Base-by-base conservation (phyloP, 1,140 invertebrate species). In the Lepidurus arcticus region DNA sequence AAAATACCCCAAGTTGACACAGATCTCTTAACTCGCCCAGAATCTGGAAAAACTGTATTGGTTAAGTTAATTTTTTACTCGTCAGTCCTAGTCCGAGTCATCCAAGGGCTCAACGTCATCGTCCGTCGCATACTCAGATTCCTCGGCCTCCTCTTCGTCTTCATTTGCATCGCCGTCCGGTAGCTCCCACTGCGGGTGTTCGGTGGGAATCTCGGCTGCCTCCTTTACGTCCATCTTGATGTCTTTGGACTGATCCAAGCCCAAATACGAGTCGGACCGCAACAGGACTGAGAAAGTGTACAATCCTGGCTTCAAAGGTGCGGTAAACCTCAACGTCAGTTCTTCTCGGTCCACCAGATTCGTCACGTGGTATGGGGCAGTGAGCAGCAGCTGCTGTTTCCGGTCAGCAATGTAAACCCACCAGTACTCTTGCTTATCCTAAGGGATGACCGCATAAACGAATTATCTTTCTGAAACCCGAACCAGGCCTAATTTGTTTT, bases 381-480 rank as follows among this genome's bases (percentile, higher is more conserved):
- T 97, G 26, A 98, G 89, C 74, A 99, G 86, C 74, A 92, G 92
- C 80, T 92, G 90, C 79, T 92, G 93, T 85, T 98, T 98, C 78
- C 93, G 90, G 86, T 99, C 97, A 85, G 93, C 93, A 79, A 99
- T 91, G 85, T 99, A 99, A 34, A 97, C 92, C 96, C 97, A 99
- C 98, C 98, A 99, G 84, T 94, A 98, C 86, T 99, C 98, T 85
- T 98, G 97, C 85, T 99, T 99, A 81, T 96, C 94, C 88, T 92
- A 78, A 10, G 83, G 83, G 79, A 80, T 47, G 76, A 79, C 74
- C 80, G 21, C 53, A 65, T n/a, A 47, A 16, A 65, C 24, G 24
- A 13, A 65, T 13, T 21, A 5, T 24, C 11, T 10, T 47, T 43
- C n/a, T 77, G n/a, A 9, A 77, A 9, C 21, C 21, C 76, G 42